Evolutionary conservation across 2,113 vertebrate genomes (phyloP), one percentile per base, ranked within the genome.

Genomic region (Plotosus lineatus): DNA sequence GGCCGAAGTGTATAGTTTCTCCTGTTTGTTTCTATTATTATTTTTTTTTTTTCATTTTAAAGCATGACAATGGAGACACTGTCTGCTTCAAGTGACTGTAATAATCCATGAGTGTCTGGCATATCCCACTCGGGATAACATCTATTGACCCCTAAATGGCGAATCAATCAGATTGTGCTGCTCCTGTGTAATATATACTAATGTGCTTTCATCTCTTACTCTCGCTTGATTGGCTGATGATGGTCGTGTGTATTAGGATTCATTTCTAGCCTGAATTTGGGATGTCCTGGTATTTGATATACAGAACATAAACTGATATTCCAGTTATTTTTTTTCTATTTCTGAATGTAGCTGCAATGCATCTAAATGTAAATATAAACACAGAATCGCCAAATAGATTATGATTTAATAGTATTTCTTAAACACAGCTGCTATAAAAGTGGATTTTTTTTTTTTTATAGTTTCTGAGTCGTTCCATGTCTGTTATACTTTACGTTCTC

Each of bases 401-500:
- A 21, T 50, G 17, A 14, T 61, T 38, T 58, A n/a, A 33, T 44
- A n/a, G 36, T 33, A 21, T 69, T 58, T 73, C 28, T 50, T 48
- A 23, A 26, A 33, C 14, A 80, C 12, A 51, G 69, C 56, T 23
- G 33, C n/a, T 61, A 23, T 81, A 26, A 81, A 81, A 46, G 7
- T 26, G 6, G 69, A 28, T 56, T 56, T 38, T 38, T 44, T 44
- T 68, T 23, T 50, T 51, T 78, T 61, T 65, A 50, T 74, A 51
- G 28, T 31, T 51, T n/a, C 38, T 61, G 9, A 3, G 66, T 58
- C 65, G 55, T 65, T 71, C 65, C 50, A 3, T 46, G 36, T 63
- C 55, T 74, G 78, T 72, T 80, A 48, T 71, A 48, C 48, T 26
- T 82, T 51, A 48, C 48, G 38, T 82, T 51, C 63, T 82, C 48